Base-by-base conservation (phyloP, 2,113 vertebrate genomes). In the Pelecanoides urinatrix region DNA sequence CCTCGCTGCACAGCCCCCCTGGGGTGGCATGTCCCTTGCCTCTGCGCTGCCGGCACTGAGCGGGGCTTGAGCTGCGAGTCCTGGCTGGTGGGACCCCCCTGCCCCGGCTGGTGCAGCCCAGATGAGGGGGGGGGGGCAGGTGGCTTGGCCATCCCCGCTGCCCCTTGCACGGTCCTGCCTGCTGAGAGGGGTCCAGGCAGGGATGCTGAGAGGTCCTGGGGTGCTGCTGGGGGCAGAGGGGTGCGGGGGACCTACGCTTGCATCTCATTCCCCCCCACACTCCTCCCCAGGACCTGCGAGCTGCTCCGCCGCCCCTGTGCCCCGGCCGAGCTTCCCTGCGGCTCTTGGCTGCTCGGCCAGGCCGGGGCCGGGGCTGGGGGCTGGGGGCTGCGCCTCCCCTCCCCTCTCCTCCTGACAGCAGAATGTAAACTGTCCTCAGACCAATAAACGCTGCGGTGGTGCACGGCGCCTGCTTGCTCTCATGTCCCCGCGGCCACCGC, bases 401-500 rank as follows among this genome's bases (percentile, higher is more conserved):
- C 26, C 32, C 16, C 20, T 30, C 26, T 26, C 16, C 20, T 9
- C 25, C 86, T n/a, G 66, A 52, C 77, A 58, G 59, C 66, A 38
- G 81, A 44, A 72, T 66, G 81, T 66, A 29, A 32, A 13, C 22
- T 22, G 32, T 29, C 29, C 42, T 50, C 52, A 40, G 81, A 73
- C 81, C 89, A 91, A 86, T 91, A 91, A 91, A 91, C 7, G 15
- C 40, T 38, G 63, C 47, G 3, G 14, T 47, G 42, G n/a, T 55
- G 21, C 72, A 23, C 4, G 32, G 32, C 3, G 5, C 17, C 26
- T 10, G 32, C 44, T 36, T 4, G 44, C 52, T 72, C 38, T 44
- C 45, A 1, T 16, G 23, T 11, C 47, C 47, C 40, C 3, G 4
- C 0, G 1, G 23, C 73, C 26, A 9, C 40, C 17, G 3, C 13